A percentile compares a stretch with the other conserved stretches of the same genome.
These are phyloP conservation scores for Sciurus vulgaris DNA, from an alignment of 2,797 vertebrate species.

Conservation along the genomic window DNA sequence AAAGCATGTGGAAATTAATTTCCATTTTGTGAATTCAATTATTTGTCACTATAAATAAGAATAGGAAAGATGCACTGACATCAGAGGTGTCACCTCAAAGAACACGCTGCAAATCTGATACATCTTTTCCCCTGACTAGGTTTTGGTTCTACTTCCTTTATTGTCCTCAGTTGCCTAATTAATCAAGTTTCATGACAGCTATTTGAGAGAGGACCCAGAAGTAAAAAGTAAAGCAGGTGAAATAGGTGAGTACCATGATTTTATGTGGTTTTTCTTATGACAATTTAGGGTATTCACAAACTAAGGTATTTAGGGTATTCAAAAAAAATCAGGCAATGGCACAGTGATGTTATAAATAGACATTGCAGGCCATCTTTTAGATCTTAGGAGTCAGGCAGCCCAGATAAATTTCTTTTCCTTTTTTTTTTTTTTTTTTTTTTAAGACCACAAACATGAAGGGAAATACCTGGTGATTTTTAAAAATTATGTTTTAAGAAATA, in stretches of 20 bases:
- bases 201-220: not conserved
- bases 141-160: not conserved
- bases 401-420: not conserved
- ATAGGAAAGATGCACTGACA: not conserved
- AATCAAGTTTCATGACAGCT: not conserved
- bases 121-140: not conserved
- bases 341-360: not conserved
- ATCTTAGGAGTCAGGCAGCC: not conserved
- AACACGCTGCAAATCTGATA: not conserved
- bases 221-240: not conserved
- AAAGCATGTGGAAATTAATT: slow-evolving; percentile 46
- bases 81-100: not conserved
- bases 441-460: not conserved
- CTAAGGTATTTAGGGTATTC: not conserved
- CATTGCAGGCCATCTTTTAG: not conserved
- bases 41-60: slow-evolving; percentile 34
- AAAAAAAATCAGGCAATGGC: not conserved
- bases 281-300: not conserved
- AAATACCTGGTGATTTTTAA: not conserved
- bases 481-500: not conserved
- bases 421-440: not conserved
- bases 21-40: not conserved
- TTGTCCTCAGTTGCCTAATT: not conserved
- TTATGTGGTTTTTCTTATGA: slow-evolving; percentile 1
- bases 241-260: not conserved